These are phyloP conservation scores for Tapirus indicus DNA, from an alignment of 2,797 vertebrate species.

Conservation along the genomic window DNA sequence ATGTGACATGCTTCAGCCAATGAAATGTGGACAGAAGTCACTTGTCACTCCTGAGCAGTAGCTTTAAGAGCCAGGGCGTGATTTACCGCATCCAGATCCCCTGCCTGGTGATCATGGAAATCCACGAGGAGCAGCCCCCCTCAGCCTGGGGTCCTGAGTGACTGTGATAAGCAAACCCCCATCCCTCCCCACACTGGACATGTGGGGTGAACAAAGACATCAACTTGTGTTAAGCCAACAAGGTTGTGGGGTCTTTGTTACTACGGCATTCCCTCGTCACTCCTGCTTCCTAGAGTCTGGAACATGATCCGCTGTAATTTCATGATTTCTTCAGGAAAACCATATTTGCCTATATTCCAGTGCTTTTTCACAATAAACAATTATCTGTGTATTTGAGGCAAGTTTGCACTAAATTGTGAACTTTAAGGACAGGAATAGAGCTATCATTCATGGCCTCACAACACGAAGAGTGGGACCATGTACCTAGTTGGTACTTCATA, in stretches of 20 bases:
- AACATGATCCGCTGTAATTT: background rate
- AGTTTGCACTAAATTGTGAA: background rate
- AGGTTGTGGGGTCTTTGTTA: background rate
- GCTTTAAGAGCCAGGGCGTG: background rate
- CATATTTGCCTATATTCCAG: background rate
- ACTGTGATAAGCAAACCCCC: background rate
- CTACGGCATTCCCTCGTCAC: background rate
- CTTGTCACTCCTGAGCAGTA: rapidly evolving
- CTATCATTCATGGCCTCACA: no score
- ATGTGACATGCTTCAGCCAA: background rate
- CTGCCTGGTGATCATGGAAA: background rate
- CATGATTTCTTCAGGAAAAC: background rate
- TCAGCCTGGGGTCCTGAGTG: background rate
- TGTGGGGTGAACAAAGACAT: background rate
- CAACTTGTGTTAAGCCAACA: background rate
- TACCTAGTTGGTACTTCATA: rapidly evolving
- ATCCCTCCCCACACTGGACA: background rate
- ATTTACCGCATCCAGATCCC: rapidly evolving
- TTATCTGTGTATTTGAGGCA: background rate
- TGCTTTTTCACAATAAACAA: background rate
- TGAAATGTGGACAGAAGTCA: background rate
- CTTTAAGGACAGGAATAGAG: background rate
- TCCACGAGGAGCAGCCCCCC: rapidly evolving
- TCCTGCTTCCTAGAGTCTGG: background rate
- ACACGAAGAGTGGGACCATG: background rate